Base-by-base conservation (phyloP, 2,797 vertebrate species). In the Notamacropus eugenii region DNA sequence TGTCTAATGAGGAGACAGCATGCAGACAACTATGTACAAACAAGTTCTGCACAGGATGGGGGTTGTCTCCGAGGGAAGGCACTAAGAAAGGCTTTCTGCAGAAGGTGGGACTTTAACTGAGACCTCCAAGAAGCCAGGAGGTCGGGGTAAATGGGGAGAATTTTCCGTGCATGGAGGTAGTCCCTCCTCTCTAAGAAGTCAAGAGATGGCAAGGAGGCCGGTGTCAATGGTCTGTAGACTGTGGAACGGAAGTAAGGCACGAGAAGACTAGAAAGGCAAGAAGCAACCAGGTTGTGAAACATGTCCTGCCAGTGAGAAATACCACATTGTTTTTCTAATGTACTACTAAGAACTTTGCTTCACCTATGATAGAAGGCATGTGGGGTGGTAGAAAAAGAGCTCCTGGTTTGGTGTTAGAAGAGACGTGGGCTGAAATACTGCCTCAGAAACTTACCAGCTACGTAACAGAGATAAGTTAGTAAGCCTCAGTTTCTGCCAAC, bases 291-390 rank as follows among this genome's bases (percentile, higher is more conserved):
- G 6, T 82, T 82, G 67, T 40, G n/a, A 82, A 95, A 55, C 29
- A 28, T 91, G n/a, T n/a, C n/a, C 40, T 91, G 50, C 0, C n/a
- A 55, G 54, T 16, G 94, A 95, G 90, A 96, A 55, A 92, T 12
- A 29, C 5, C 54, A 50, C 52, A 93, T 1, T 90, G 52, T 22
- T 34, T 92, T 92, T 74, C 56, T 96, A 91, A 58, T 59, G 92
- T 95, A 95, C 74, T 90, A 54, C 59, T 90, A 54, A 58, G 90
- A 5, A 12, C 82, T 95, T 87, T 90, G 92, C 57, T 58, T 56
- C 90, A 29, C 11, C 40, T 50, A 27, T 50, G 9, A 82, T 19
- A 87, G 40, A 87, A 27, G 10, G 22, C 9, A 87, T 87, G 74
- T 82, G 40, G 40, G 46, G 2, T 50, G 22, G 22, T 50, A 24